These are phyloP conservation scores for Polymixis lichenea DNA, from an alignment of 2,888 invertebrate genomes.

Conservation along the genomic window DNA sequence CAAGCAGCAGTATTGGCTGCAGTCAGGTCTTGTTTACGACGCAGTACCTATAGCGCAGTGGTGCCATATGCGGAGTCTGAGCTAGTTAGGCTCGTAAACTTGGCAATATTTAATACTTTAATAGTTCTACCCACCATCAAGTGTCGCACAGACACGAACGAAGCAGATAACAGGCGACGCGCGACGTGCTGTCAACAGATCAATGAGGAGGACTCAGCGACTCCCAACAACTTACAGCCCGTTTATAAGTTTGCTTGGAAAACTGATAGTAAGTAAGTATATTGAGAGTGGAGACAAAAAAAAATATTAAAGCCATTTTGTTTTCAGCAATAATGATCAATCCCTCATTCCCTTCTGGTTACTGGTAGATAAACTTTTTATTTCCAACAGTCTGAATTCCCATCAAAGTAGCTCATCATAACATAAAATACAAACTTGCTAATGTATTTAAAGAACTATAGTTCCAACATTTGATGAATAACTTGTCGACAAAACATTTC, in stretches of 20 bases:
- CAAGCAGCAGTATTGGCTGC: background rate
- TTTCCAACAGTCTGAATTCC: background rate
- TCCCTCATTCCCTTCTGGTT: slow-evolving; percentile 4
- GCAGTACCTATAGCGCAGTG: background rate
- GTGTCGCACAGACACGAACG: background rate
- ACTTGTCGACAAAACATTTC: background rate
- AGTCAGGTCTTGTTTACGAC: slow-evolving; percentile 7
- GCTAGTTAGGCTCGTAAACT: slow-evolving; percentile 3
- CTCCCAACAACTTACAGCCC: background rate
- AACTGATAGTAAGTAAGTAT: background rate
- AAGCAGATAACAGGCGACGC: background rate
- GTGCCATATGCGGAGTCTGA: background rate
- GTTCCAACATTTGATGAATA: background rate
- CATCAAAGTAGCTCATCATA: too few relatives aligned
- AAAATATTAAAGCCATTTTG: background rate
- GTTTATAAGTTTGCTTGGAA: background rate
- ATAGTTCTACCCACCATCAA: slow-evolving; percentile 11
- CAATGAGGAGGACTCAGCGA: background rate
- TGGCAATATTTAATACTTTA: slow-evolving; percentile 1
- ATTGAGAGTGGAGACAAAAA: background rate
- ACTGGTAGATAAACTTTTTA: background rate
- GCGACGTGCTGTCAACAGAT: background rate
- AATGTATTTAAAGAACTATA: background rate
- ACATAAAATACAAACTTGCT: too few relatives aligned
- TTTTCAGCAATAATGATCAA: background rate